Base-by-base conservation (phyloP, 2,888 invertebrate species). In the Aproaerema taeniolella region DNA sequence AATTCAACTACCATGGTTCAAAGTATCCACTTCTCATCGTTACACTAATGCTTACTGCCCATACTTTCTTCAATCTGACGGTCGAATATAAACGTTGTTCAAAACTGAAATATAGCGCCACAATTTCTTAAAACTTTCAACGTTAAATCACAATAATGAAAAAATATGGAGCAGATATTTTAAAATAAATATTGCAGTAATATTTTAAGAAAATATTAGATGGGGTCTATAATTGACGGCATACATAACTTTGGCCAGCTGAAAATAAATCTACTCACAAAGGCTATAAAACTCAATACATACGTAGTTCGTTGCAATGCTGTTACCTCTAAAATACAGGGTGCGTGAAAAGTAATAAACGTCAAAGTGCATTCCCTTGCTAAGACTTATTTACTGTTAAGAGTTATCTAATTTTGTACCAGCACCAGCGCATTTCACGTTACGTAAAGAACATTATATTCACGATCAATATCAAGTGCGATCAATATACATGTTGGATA, bases 301-400 rank as follows among this genome's bases (percentile, higher is more conserved):
- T 58, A 65, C 44, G 37, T 25, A 33, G 38, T 43, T 43, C 41
- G 58, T 58, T 61, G 61, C 59, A 52, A 61, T 57, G 62, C 62
- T 55, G 47, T 69, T 64, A 61, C 61, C 50, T 55, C 54, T 65
- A 58, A 72, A 64, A 70, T 70, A 68, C 61, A 61, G 69, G 61
- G 71, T 66, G 71, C 56, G 67, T 68, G 59, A 63, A 72, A 66
- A 60, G 55, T 51, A 67, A 66, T 69, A 69, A 69, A 67, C 43
- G 61, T 68, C 67, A 59, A 53, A 59, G 59, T 42, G 52, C 55
- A 58, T 55, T 59, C 60, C 52, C 54, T 60, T 58, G 58, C 37
- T 31, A 43, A 45, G 49, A 55, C 53, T 49, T 52, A 53, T 54
- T 52, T 53, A 49, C 46, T 39, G 45, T 33, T 47, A 31, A 20